Evolutionary conservation across 2,888 invertebrate genomes (phyloP).

Genomic region (Mechanitis messenoides): DNA sequence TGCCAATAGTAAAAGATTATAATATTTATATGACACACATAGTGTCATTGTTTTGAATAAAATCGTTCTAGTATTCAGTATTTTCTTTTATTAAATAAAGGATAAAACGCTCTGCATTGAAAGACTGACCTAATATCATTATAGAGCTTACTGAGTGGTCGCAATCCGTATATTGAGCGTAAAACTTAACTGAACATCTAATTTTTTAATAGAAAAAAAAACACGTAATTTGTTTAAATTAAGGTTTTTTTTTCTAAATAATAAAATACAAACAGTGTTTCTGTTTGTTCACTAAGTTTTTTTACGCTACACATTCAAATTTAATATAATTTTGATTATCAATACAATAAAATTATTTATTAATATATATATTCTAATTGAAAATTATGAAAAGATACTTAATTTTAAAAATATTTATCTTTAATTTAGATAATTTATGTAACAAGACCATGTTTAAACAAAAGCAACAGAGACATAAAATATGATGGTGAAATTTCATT

Average conservation of each 20-base stretch:
- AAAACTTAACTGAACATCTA: slow-evolving; percentile 20
- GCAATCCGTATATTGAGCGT: slow-evolving; percentile 19
- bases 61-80: background rate
- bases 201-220: slow-evolving; percentile 17
- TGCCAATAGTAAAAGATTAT: too few relatives aligned
- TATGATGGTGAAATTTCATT: slow-evolving; percentile 8
- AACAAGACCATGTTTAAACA: background rate
- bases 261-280: too few relatives aligned
- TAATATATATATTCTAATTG: too few relatives aligned
- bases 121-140: slow-evolving; percentile 24
- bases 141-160: slow-evolving; percentile 21
- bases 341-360: too few relatives aligned
- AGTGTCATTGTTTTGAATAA: background rate
- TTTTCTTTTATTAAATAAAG: too few relatives aligned
- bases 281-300: too few relatives aligned
- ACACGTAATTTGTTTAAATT: too few relatives aligned
- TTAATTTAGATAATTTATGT: background rate
- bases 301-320: too few relatives aligned
- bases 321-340: too few relatives aligned
- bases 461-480: background rate
- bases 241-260: too few relatives aligned
- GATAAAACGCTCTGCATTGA: slow-evolving; percentile 16
- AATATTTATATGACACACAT: too few relatives aligned
- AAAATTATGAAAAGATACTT: background rate
- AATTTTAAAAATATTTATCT: background rate